Evolutionary conservation across 2,113 vertebrate species (phyloP), one percentile per base, ranked within the genome.

Genomic region (Chloebia gouldiae): DNA sequence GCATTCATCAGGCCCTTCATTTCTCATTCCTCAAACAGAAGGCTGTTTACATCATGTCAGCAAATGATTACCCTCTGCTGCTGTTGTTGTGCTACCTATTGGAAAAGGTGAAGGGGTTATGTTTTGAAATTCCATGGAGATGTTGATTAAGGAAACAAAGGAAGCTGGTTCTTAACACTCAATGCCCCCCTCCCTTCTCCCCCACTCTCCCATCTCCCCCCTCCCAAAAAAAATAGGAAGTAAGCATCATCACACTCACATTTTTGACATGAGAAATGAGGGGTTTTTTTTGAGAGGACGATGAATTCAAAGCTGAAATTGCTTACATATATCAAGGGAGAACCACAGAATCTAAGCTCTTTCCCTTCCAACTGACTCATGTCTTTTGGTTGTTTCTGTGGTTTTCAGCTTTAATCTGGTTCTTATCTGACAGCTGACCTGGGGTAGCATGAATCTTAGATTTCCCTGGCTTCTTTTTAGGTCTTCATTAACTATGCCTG

Each of bases 131-230:
- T 73, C 65, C 50, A 17, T 24, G 40, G 69, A 93, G 45, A 77
- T 90, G 50, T 94, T 97, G 96, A 96, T 95, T 95, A 97, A 96
- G n/a, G 93, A 93, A 96, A 97, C 79, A 95, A 89, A 91, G 78
- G 88, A 95, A 95, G 35, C 25, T 79, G 35, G 33, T 79, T 96
- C 59, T 96, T 95, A 92, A 80, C 72, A 96, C 54, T 54, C 37
- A 66, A 72, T 15, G 6, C 18, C 37, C 15, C 9, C 5, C 4
- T 21, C 18, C 21, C 4, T 33, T 15, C 50, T 7, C 11, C 9
- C 9, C 13, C 3, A 2, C 30, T 27, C 5, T 11, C 18, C 8
- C 25, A 20, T 10, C 13, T 20, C 5, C 4, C 5, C 3, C 7
- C 5, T 7, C 6, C 10, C 14, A 16, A 59, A 50, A 25, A 59